Conservation (phyloP, 2,797 vertebrate genomes). For the Sphenopsis melanotis region DNA sequence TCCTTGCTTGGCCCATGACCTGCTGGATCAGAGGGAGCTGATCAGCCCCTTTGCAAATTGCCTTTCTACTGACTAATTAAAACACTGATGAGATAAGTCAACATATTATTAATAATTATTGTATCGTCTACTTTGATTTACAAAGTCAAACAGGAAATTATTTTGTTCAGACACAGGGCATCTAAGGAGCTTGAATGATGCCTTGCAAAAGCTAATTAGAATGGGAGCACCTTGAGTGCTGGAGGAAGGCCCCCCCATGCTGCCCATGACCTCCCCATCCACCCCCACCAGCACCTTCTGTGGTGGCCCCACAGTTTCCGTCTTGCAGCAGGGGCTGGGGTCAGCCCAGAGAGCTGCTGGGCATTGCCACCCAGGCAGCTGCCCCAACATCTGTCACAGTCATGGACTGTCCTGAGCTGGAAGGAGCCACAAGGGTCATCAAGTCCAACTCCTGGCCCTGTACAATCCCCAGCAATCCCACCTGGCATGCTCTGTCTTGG, state of each 20-base stretch:
- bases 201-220: not conserved
- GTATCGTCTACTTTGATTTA: slow-evolving; percentile 55
- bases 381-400: accelerated
- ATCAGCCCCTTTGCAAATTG: slow-evolving; percentile 24
- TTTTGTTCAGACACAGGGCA: not conserved
- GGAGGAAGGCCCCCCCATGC: not conserved
- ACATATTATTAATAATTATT: slow-evolving; percentile 65
- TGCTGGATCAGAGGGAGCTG: not conserved
- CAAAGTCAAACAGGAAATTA: slow-evolving; percentile 40
- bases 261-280: accelerated
- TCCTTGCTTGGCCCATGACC: not conserved
- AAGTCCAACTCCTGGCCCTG: not conserved
- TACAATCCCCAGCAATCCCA: not conserved
- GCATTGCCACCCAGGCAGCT: not conserved
- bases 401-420: not conserved
- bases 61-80: slow-evolving; percentile 59
- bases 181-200: not conserved
- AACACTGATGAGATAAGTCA: slow-evolving; percentile 61
- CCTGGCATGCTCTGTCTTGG: accelerated
- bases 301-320: not conserved
- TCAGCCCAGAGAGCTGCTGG: not conserved
- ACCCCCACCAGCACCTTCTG: not conserved
- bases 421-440: not conserved
- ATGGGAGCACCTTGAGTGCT: not conserved
- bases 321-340: not conserved